phyloP scores from a whole-genome alignment of 1,140 invertebrate genomes.

The Cotesia typhae region DNA sequence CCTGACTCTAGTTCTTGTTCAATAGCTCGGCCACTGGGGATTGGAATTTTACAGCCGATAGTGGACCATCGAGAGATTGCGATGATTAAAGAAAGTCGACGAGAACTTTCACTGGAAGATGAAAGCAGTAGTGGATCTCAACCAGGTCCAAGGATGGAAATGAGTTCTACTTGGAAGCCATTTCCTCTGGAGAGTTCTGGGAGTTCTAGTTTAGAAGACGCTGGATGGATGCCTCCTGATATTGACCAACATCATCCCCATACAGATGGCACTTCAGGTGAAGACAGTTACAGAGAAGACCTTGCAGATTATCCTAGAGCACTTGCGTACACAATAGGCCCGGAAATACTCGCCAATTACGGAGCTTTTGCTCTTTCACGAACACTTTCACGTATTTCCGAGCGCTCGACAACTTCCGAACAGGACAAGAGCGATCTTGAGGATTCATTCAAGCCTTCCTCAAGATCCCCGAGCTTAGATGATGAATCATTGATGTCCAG shows the following conservation, averaged over 20 bases:
- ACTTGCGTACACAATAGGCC: slow-evolving; percentile 75
- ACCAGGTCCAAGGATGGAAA: slow-evolving; percentile 68
- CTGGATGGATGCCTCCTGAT: slow-evolving; percentile 77
- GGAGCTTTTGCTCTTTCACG: slow-evolving; percentile 76
- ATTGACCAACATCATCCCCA: slow-evolving; percentile 69
- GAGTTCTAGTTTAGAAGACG: slow-evolving; percentile 82
- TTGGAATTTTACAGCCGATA: slow-evolving; percentile 71
- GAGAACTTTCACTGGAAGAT: slow-evolving; percentile 56
- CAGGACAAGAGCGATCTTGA: slow-evolving; percentile 81
- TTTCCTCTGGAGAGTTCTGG: slow-evolving; percentile 83
- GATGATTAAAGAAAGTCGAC: slow-evolving; percentile 51
- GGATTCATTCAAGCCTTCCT: slow-evolving; percentile 84
- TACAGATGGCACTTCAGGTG: slow-evolving; percentile 70
- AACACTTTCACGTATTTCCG: slow-evolving; percentile 85
- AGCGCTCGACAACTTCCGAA: slow-evolving; percentile 86
- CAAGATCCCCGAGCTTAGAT: slow-evolving; percentile 81
- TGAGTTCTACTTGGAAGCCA: slow-evolving; percentile 79
- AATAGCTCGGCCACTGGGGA: slow-evolving; percentile 78
- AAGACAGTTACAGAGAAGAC: slow-evolving; percentile 77
- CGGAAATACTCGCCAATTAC: slow-evolving; percentile 75
- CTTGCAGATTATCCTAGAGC: slow-evolving; percentile 76
- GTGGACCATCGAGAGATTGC: slow-evolving; percentile 59
- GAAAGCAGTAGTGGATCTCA: slow-evolving; percentile 77
- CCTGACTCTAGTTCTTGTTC: slow-evolving; percentile 82
- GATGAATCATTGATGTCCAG: slow-evolving; percentile 84